Conservation (phyloP, 2,888 invertebrate genomes). For the Stenolophus ochropezus region DNA sequence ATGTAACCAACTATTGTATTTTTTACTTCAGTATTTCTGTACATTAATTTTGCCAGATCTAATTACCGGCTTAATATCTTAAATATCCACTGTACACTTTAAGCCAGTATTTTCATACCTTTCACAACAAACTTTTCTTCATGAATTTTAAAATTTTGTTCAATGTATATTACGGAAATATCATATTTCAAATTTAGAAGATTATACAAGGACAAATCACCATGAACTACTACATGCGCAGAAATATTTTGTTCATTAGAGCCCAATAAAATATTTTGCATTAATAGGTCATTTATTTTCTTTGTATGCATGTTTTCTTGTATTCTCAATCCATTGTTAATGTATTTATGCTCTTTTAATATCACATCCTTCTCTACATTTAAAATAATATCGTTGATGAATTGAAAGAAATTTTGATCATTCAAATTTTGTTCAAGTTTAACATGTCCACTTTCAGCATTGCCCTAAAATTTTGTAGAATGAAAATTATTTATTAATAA, state of each 20-base stretch:
- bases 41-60: too few relatives aligned
- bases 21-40: too few relatives aligned
- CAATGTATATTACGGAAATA: slow-evolving; percentile 65
- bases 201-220: slow-evolving; percentile 68
- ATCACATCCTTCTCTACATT: slow-evolving; percentile 68
- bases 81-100: not conserved
- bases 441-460: slow-evolving; percentile 67
- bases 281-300: slow-evolving; percentile 70
- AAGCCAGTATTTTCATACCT: slow-evolving; percentile 63
- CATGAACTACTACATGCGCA: slow-evolving; percentile 68
- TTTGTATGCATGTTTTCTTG: slow-evolving; percentile 68
- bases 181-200: slow-evolving; percentile 69
- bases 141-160: slow-evolving; percentile 64
- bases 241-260: slow-evolving; percentile 68
- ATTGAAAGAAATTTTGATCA: slow-evolving; percentile 69
- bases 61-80: too few relatives aligned
- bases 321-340: slow-evolving; percentile 69
- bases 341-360: slow-evolving; percentile 68
- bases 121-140: slow-evolving; percentile 65
- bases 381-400: slow-evolving; percentile 72
- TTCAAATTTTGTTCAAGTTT: slow-evolving; percentile 70
- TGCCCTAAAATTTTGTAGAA: slow-evolving; percentile 64
- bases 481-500: not conserved
- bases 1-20: too few relatives aligned
- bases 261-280: slow-evolving; percentile 71